Evolutionary conservation across 2,113 vertebrate species (phyloP).

Genomic region (Bos javanicus): DNA sequence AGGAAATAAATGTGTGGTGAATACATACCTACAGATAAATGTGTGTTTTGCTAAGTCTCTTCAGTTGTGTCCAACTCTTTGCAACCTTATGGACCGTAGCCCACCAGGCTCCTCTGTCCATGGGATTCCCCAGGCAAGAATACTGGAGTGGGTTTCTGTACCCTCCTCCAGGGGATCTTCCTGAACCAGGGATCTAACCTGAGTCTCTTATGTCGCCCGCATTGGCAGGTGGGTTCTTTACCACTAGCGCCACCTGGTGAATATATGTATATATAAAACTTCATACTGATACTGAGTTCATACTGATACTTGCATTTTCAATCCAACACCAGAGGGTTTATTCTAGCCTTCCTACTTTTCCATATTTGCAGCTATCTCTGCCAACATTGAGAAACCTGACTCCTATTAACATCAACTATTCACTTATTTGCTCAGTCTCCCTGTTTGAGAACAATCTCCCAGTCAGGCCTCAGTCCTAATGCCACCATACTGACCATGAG

Average conservation of each 20-base stretch:
- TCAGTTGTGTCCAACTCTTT: not conserved
- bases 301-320: conserved; percentile 2
- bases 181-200: not conserved
- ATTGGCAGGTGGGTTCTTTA: not conserved
- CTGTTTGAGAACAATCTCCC: not conserved
- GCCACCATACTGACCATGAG: not conserved
- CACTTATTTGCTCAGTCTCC: not conserved
- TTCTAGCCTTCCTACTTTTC: not conserved
- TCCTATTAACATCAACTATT: not conserved
- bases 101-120: not conserved
- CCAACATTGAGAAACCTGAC: not conserved
- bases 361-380: not conserved
- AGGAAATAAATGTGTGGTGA: not conserved
- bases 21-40: not conserved
- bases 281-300: not conserved
- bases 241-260: not conserved
- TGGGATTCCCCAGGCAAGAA: not conserved
- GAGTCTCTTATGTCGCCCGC: fast-evolving
- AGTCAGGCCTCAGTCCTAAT: not conserved
- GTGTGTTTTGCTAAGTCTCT: not conserved
- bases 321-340: not conserved
- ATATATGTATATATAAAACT: not conserved
- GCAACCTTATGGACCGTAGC: not conserved
- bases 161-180: not conserved
- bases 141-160: not conserved